phyloP scores from a whole-genome alignment of 2,797 vertebrate species.

The Pteronotus mesoamericanus region DNA sequence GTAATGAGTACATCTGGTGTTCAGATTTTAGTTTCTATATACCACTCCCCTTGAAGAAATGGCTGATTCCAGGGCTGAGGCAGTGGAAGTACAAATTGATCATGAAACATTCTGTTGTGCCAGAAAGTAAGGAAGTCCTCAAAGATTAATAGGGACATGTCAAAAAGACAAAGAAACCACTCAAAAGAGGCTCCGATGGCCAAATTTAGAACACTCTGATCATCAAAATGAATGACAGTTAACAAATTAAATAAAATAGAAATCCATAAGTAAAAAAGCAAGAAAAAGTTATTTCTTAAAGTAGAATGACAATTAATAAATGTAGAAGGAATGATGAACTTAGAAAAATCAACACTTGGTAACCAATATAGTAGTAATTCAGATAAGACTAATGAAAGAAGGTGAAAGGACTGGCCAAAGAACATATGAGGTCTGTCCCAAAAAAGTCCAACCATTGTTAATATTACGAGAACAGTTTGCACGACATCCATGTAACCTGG shows the following conservation, averaged over 20 bases:
- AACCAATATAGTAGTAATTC: background rate
- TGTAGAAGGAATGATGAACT: background rate
- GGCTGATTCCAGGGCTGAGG: background rate
- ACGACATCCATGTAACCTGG: too few species aligned
- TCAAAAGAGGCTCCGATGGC: background rate
- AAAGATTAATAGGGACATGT: background rate
- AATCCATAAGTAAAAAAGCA: background rate
- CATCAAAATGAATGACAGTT: background rate
- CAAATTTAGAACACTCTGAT: background rate
- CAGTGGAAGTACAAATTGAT: background rate
- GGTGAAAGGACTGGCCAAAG: too few species aligned
- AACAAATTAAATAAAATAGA: background rate
- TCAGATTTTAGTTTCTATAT: background rate
- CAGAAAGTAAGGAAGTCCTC: background rate
- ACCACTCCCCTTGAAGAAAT: background rate
- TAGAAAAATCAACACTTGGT: background rate
- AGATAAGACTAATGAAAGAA: background rate
- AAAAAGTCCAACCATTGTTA: too few species aligned
- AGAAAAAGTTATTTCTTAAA: background rate
- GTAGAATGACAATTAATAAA: background rate
- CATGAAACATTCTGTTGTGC: background rate
- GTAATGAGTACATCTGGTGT: background rate
- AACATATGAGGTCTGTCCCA: too few species aligned
- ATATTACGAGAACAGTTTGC: too few species aligned
- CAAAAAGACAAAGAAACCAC: background rate